Evolutionary conservation across 2,797 vertebrate species (phyloP), one percentile per base, ranked within the genome.

Genomic region (Peromyscus aztecus): DNA sequence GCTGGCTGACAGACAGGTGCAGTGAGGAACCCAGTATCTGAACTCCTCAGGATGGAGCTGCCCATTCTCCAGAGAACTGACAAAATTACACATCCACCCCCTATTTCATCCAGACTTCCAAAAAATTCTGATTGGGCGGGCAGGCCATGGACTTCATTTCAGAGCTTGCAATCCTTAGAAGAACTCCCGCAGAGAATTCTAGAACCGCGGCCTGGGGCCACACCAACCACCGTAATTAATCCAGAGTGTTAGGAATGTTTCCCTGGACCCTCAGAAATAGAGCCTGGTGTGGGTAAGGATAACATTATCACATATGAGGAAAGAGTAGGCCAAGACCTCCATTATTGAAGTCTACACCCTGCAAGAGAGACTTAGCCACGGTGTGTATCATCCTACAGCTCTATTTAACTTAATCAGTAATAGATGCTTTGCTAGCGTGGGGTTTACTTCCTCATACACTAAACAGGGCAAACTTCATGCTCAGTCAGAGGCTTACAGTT

Each of bases 251-350:
- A 16, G 8, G 29, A 21, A 16, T n/a, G 57, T 19, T 55, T 86
- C 83, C 24, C 12, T 4, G 4, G 6, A 4, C 13, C 6, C 37
- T 1, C 27, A 37, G 65, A 92, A 82, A 86, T 27, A 34, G 23
- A 29, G 57, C 29, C 61, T 0, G 0, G 1, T 37, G 34, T 3
- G 17, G 4, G 0, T 10, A 78, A 40, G 34, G n/a, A 29, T 55
- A 69, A 43, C 24, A 75, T 89, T 69, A 37, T 97, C 65, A 46
- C 34, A 46, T 27, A 27, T 16, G 17, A 55, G 37, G 10, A 27
- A 61, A 7, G 46, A 14, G 6, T 23, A 4, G 34, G 27, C 12
- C 24, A 21, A 95, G 71, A 27, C n/a, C 90, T 94, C 37, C 24
- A 31, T 81, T 83, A 37, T 90, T 89, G 61, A 91, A 90, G 19